Evolutionary conservation across 2,113 vertebrate genomes (phyloP).

Genomic region (human): DNA sequence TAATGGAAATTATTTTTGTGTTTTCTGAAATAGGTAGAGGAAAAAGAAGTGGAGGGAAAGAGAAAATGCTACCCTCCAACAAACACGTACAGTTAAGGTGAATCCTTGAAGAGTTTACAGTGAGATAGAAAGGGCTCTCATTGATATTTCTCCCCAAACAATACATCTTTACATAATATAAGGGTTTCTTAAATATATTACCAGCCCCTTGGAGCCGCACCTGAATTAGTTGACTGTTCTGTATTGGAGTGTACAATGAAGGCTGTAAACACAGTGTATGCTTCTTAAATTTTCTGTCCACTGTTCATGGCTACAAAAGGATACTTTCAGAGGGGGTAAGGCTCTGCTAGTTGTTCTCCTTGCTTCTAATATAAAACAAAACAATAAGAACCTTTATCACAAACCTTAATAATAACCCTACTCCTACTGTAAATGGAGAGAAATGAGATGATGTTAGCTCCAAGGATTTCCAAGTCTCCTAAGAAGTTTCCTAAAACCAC

Average conservation of each 20-base stretch:
- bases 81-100: neutral
- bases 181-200: neutral
- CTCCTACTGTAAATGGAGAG: neutral
- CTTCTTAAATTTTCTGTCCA: neutral
- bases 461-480: neutral
- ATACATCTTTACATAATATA: neutral
- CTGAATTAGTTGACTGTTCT: neutral
- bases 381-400: neutral
- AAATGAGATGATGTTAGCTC: neutral
- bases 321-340: accelerated
- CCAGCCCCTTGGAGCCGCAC: neutral
- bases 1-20: neutral
- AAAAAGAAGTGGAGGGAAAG: neutral
- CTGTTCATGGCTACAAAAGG: neutral
- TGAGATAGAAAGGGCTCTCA: neutral
- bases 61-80: neutral
- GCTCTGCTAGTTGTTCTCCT: neutral
- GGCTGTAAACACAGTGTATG: neutral
- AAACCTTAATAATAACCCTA: neutral
- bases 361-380: neutral
- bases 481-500: neutral
- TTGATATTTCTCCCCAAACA: neutral
- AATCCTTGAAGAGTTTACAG: neutral
- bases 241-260: neutral
- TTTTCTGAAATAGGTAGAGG: neutral